Base-by-base conservation (phyloP, 2,113 vertebrate genomes). In the Otus sunia region DNA sequence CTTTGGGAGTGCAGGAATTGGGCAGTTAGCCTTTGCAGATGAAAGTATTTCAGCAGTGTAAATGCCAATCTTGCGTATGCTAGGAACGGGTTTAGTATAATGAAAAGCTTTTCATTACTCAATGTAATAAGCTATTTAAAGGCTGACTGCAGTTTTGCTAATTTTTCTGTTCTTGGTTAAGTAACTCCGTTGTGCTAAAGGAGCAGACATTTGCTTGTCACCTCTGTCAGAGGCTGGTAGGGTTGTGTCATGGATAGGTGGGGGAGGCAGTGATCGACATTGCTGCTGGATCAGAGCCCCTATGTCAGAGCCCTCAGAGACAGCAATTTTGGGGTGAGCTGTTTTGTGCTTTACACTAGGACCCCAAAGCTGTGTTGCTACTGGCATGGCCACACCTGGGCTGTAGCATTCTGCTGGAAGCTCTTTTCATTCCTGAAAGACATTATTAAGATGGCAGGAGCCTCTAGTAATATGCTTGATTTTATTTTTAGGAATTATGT, bases 101-200 rank as follows among this genome's bases (percentile, higher is more conserved):
- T 27, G 19, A 7, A 45, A 29, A 53, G 4, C 39, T 68, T 34
- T 11, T 26, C 1, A 9, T 53, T 77, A 27, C 26, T 71, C 41
- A 11, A 3, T 27, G 56, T 7, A 43, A 13, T 45, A 23, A 45
- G 16, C 64, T 43, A 19, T 59, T 34, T 53, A 47, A 82, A 68
- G 55, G 27, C 56, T 75, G 43, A 37, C 32, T 59, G 37, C 22
- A 9, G 29, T 49, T n/a, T 13, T 27, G 45, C 34, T 26, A 3
- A 19, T 37, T 62, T 53, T 71, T 47, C 18, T 27, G 27, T 17
- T 56, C 21, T 5, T 23, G 19, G 6, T 49, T n/a, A 34, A 39
- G 27, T 47, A 23, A 1, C 2, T 27, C 47, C 9, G 4, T 21
- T 2, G 5, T 2, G 26, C 32, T 43, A 5, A 41, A 59, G 36